Base-by-base conservation (phyloP, 2,797 vertebrate genomes). In the Ceyx erithaca region DNA sequence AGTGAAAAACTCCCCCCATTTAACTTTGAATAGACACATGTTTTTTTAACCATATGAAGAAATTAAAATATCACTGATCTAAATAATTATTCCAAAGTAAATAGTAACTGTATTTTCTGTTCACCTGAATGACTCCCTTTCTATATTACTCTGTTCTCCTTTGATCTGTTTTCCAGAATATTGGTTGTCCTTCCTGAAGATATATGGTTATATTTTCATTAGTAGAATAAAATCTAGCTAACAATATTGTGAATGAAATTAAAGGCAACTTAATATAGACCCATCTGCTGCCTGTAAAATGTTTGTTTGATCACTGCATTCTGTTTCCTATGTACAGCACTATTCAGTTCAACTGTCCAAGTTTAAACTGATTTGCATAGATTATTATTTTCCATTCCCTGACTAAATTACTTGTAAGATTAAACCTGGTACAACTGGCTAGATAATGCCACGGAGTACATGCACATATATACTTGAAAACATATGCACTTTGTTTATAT, bases 331-430 rank as follows among this genome's bases (percentile, higher is more conserved):
- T 45, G 21, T 85, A 43, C 54, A 46, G 2, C n/a, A 21, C 78
- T 86, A 68, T 88, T 94, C 61, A 51, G 52, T 83, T 45, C 43
- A 52, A 79, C 14, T 71, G 40, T 61, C 79, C 85, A 77, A 85
- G 9, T 67, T 81, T 94, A 93, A 94, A 96, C 30, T 87, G 67
- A 25, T 94, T 95, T 94, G 48, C 52, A 63, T 80, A 86, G 71
- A 78, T 94, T 89, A 90, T 90, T 96, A 49, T 52, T 86, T 86
- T 88, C 68, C 48, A 21, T 84, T 91, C 55, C 28, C 70, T 84
- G 18, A 31, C 68, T 70, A 52, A 35, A 76, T 75, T 55, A 87
- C 8, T 15, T 86, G 15, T 63, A 86, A 72, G 45, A 69, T 70
- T 84, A 81, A 86, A 76, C 5, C 17, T 49, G 28, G 28, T 57